These are phyloP conservation scores for Siphlonurus alternatus DNA, from an alignment of 2,888 invertebrate species.

Conservation along the genomic window DNA sequence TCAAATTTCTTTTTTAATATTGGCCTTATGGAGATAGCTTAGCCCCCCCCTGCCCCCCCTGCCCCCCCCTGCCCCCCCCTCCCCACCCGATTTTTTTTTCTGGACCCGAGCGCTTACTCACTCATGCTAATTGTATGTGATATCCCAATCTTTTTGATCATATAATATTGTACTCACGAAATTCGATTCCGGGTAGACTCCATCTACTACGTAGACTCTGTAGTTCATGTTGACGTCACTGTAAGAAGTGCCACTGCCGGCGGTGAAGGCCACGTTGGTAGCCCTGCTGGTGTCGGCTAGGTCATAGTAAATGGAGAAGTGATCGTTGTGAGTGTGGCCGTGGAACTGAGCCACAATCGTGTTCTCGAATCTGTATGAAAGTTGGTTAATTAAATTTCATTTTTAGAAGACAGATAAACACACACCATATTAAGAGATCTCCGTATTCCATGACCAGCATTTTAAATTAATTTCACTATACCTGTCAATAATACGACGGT, in stretches of 20 bases:
- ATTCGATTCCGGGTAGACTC: constrained; percentile 18
- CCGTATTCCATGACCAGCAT: too few relatives aligned
- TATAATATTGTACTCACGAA: too few relatives aligned
- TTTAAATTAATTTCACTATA: too few relatives aligned
- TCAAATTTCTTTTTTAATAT: too few relatives aligned
- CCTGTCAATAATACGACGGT: constrained; percentile 46
- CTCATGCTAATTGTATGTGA: too few relatives aligned
- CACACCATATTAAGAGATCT: too few relatives aligned
- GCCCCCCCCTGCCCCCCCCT: too few relatives aligned
- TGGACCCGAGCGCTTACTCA: neutral
- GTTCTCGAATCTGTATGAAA: constrained; percentile 46
- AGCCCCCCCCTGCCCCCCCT: too few relatives aligned
- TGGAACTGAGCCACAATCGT: constrained; percentile 66
- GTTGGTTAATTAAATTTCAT: too few relatives aligned
- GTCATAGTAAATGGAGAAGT: constrained; percentile 52
- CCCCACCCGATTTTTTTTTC: neutral
- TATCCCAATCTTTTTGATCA: too few relatives aligned
- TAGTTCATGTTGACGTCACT: constrained; percentile 64
- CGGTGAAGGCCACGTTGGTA: constrained; percentile 58
- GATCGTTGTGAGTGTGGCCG: constrained; percentile 65
- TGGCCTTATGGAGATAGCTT: too few relatives aligned
- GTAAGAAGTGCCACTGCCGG: constrained; percentile 65
- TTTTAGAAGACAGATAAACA: too few relatives aligned
- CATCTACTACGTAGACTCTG: constrained; percentile 52
- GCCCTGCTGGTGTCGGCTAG: constrained; percentile 33